phyloP scores from a whole-genome alignment of 2,113 vertebrate genomes.

The Genyomyrus donnyi region DNA sequence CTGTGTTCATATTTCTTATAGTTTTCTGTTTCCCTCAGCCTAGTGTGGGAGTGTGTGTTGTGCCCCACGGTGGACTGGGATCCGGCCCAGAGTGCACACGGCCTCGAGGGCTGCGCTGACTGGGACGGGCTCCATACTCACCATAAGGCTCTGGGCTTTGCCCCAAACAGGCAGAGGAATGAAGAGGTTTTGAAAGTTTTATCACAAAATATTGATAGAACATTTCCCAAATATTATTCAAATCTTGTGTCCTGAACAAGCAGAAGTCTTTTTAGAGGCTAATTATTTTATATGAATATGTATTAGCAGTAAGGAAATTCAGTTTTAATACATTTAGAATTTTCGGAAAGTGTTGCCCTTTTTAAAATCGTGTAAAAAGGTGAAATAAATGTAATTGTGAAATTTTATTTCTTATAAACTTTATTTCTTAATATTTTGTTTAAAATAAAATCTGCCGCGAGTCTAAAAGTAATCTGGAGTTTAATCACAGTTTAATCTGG shows the following conservation, averaged over 20 bases:
- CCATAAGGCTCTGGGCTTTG: background rate
- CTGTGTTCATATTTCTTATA: background rate
- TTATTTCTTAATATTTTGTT: background rate
- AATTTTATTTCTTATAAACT: background rate
- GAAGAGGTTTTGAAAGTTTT: background rate
- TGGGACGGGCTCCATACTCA: background rate
- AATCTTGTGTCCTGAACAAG: background rate
- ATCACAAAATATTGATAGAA: background rate
- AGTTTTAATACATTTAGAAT: background rate
- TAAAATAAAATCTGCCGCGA: background rate
- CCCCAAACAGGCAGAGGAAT: background rate
- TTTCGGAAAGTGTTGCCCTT: background rate
- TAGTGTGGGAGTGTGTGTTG: background rate
- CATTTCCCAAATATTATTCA: background rate
- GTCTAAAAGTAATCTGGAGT: background rate
- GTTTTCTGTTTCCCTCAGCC: background rate
- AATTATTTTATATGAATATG: background rate
- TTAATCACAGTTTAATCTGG: background rate
- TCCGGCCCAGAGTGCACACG: background rate
- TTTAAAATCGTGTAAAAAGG: background rate
- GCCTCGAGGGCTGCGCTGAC: background rate
- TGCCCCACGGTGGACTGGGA: background rate
- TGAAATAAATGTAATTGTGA: background rate
- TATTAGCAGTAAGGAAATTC: background rate
- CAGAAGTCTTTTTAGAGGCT: background rate